Percentiles rank a stretch among this genome's conserved stretches.
Conservation (phyloP, 2,113 vertebrate genomes). For the Oreochromis tanganicae region DNA sequence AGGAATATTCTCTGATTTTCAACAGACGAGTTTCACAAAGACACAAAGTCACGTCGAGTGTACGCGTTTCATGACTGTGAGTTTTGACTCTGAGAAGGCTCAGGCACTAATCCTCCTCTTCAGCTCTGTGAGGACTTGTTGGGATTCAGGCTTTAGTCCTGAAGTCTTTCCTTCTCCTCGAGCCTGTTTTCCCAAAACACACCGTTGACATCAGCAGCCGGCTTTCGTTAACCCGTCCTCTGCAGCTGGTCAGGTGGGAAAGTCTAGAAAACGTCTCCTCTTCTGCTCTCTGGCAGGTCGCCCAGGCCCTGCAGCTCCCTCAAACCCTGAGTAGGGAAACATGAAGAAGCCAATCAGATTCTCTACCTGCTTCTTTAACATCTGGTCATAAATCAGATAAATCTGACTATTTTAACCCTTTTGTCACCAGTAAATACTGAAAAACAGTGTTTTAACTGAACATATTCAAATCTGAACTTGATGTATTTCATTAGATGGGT, state of each 20-base stretch:
- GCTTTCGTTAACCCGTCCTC: neutral
- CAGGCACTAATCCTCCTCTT: neutral
- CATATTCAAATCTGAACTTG: neutral
- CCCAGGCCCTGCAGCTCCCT: slow-evolving; percentile 81
- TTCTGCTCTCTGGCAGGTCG: slow-evolving; percentile 55
- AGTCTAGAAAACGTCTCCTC: slow-evolving; percentile 51
- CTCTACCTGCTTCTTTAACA: neutral
- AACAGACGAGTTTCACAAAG: neutral
- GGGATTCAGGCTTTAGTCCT: neutral
- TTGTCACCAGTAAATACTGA: neutral
- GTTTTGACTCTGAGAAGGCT: neutral
- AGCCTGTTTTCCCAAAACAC: neutral
- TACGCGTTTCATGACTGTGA: neutral
- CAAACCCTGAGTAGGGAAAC: slow-evolving; percentile 71
- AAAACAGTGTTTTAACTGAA: neutral
- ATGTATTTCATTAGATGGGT: accelerated
- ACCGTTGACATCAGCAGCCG: neutral
- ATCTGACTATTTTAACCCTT: neutral
- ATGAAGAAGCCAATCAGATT: neutral
- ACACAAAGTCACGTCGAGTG: neutral
- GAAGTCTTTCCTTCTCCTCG: neutral
- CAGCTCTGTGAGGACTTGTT: neutral
- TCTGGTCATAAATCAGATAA: neutral
- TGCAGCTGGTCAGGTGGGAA: neutral
- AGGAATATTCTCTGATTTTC: neutral